Conservation (phyloP, 2,797 vertebrate genomes). For the Acanthurus leucopareius region DNA sequence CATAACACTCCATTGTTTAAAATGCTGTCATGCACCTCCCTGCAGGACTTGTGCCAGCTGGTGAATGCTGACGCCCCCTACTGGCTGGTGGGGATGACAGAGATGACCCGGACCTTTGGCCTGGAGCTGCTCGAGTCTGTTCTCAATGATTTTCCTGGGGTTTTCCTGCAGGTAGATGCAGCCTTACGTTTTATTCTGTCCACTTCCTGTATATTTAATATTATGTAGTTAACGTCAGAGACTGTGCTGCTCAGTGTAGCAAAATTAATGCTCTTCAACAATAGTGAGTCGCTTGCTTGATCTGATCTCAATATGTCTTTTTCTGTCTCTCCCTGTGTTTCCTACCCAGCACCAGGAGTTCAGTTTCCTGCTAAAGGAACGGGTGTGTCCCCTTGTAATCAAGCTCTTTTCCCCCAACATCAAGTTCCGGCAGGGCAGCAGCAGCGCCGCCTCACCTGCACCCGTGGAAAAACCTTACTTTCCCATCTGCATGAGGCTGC, state of each 20-base stretch:
- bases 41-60: slow-evolving; percentile 96
- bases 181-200: not conserved
- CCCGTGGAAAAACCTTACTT: slow-evolving; percentile 99
- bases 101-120: slow-evolving; percentile 98
- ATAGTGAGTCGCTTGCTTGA: not conserved
- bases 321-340: not conserved
- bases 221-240: not conserved
- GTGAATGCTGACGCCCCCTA: slow-evolving; percentile 99
- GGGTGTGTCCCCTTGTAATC: slow-evolving; percentile 98
- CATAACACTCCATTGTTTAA: slow-evolving; percentile 52
- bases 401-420: slow-evolving; percentile 99
- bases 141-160: slow-evolving; percentile 96
- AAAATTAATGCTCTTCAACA: not conserved
- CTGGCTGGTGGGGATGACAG: slow-evolving; percentile 99
- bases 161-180: slow-evolving; percentile 93
- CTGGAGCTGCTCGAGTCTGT: slow-evolving; percentile 98
- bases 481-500: slow-evolving; percentile 98
- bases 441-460: slow-evolving; percentile 91
- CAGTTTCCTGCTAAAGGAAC: slow-evolving; percentile 98
- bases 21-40: slow-evolving; percentile 27
- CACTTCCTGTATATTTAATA: no score
- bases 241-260: not conserved
- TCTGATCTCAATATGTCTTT: not conserved
- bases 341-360: slow-evolving; percentile 95
- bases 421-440: slow-evolving; percentile 97